Evolutionary conservation across 1,140 invertebrate species (phyloP), one percentile per base, ranked within the genome.

Genomic region (Pollicipes pollicipes): DNA sequence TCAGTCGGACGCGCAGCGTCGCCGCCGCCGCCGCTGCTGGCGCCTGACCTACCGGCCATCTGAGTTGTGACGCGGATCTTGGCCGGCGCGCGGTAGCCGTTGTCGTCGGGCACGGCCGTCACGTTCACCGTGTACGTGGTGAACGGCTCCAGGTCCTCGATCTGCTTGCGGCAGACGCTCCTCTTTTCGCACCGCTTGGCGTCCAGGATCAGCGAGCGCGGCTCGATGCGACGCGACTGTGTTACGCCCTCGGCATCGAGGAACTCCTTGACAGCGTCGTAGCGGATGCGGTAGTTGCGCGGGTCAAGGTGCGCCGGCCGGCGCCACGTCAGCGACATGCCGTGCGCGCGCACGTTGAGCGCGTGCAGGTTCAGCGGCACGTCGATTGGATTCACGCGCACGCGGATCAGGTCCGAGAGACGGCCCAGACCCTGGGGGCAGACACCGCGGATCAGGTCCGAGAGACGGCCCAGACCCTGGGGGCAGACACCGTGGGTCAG

Each of bases 91-190:
- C 88, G 83, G 77, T 94, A 95, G 0, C 86, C 85, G 70, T 86
- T 85, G 76, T 95, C 91, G 32, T 87, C 84, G 0, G 92, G 91
- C 63, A 95, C 87, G 32, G 91, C 93, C 77, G 90, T 93, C 10
- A 96, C 91, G 77, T 96, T 95, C 1, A 96, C 92, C 77, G 90
- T 92, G 78, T 96, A 96, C 0, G 91, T 96, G 2, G 93, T 96
- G 77, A 95, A 95, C 0, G 93, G 93, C 64, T 91, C 91, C 35
- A 96, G 80, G 77, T 93, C 90, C 77, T 92, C 88, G 69, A 95
- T 90, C 0, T 88, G 90, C 75, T 87, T 85, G 6, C 64, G 10
- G 26, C 83, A 84, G 68, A n/a, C 64, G 28, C 28, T 29, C 6
- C 3, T 76, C 30, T 77, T 74, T 69, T 78, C 75, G 27, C 85